Percentiles rank a stretch among this genome's conserved stretches.
Conservation (phyloP, 2,797 vertebrate species). For the Echeneis naucrates region DNA sequence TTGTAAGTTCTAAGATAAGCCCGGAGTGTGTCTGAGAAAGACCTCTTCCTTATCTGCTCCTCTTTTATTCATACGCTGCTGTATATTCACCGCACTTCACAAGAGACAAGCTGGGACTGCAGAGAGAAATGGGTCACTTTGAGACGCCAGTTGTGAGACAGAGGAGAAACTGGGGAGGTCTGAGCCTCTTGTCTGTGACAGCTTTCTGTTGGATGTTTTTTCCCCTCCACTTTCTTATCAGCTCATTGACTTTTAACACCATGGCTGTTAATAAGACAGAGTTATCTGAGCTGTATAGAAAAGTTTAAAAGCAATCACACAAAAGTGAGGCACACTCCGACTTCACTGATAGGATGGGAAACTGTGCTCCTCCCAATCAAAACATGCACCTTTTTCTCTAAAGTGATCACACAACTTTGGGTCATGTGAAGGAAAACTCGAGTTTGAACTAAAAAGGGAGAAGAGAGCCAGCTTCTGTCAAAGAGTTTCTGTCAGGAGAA, state of each 20-base stretch:
- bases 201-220: not conserved
- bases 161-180: constrained; percentile 47
- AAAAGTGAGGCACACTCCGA: not conserved
- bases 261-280: not conserved
- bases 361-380: not conserved
- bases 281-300: not conserved
- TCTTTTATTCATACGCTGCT: constrained; percentile 65
- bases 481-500: constrained; percentile 5
- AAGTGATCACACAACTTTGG: not conserved
- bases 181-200: constrained; percentile 15
- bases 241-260: constrained; percentile 12
- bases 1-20: constrained; percentile 64
- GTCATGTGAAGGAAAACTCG: not conserved
- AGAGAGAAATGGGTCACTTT: constrained; percentile 68
- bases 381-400: not conserved
- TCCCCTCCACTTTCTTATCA: constrained; percentile 20
- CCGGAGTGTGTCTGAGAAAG: constrained; percentile 52
- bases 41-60: constrained; percentile 62
- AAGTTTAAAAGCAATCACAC: not conserved
- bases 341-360: not conserved
- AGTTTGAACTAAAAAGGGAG: not conserved
- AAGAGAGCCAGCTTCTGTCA: not conserved
- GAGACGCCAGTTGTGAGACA: constrained; percentile 56
- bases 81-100: constrained; percentile 51
- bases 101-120: constrained; percentile 62